phyloP scores from a whole-genome alignment of 1,140 invertebrate species.

The Platorchestia sp. region DNA sequence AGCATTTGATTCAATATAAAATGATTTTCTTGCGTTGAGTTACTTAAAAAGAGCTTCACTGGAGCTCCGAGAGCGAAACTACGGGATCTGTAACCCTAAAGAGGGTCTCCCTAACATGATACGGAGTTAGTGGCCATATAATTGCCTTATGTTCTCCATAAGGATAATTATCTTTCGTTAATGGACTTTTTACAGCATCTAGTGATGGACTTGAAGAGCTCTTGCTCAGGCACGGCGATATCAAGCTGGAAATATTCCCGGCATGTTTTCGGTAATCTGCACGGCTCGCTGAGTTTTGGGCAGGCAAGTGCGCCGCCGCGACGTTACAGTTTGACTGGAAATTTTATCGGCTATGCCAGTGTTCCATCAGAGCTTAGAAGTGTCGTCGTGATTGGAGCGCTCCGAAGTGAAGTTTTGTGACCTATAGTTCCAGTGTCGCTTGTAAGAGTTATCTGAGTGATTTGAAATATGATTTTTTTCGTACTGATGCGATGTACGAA shows the following conservation, averaged over 20 bases:
- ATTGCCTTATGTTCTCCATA: constrained; percentile 51
- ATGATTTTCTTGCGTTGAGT: too few relatives aligned
- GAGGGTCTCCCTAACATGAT: neutral
- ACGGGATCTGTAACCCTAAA: neutral
- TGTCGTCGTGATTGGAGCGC: neutral
- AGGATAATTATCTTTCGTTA: constrained; percentile 39
- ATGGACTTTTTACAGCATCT: constrained; percentile 53
- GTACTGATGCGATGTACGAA: too few relatives aligned
- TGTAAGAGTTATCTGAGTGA: neutral
- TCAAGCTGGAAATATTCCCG: neutral
- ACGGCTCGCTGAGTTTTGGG: neutral
- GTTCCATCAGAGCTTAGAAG: neutral
- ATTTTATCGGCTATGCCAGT: neutral
- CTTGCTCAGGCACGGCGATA: neutral
- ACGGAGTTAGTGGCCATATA: constrained; percentile 13
- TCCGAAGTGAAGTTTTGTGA: neutral
- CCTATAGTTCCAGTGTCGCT: neutral
- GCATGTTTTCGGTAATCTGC: neutral
- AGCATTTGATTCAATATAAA: too few relatives aligned
- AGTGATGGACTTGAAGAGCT: constrained; percentile 23
- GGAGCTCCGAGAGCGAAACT: neutral
- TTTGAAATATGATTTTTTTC: neutral
- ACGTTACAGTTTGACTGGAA: neutral
- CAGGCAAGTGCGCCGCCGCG: neutral
- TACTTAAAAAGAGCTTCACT: neutral